Evolutionary conservation across 2,113 vertebrate species (phyloP).

Genomic region (Pituophis catenifer): DNA sequence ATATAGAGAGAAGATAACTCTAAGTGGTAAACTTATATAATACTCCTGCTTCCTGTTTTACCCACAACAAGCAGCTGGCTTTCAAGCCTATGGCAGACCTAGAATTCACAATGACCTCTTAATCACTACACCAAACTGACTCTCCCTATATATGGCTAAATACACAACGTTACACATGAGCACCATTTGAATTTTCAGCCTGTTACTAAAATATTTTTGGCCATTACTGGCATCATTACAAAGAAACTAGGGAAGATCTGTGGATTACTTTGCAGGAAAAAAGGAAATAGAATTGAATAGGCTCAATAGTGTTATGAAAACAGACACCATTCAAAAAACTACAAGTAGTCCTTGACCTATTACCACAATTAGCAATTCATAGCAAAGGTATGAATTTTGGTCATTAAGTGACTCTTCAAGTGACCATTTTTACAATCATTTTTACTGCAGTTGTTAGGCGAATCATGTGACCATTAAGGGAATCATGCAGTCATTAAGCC

Average conservation of each 20-base stretch:
- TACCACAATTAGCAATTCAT: not conserved
- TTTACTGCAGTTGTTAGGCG: not conserved
- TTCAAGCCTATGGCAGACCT: not conserved
- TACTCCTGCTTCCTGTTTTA: not conserved
- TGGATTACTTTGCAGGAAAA: constrained; percentile 16
- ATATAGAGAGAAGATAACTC: not conserved
- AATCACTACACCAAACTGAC: not conserved
- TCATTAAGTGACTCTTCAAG: not conserved
- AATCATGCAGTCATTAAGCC: not conserved
- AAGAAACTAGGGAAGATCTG: constrained; percentile 9
- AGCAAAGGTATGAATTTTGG: not conserved
- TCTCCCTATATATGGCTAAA: not conserved
- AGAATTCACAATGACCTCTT: not conserved
- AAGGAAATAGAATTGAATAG: constrained; percentile 13
- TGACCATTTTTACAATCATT: not conserved
- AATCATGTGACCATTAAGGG: not conserved
- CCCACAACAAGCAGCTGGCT: not conserved
- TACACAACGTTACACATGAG: not conserved
- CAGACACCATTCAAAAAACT: constrained; percentile 27
- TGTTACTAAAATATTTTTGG: not conserved
- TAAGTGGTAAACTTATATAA: not conserved
- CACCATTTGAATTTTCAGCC: not conserved
- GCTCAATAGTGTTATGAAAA: constrained; percentile 45
- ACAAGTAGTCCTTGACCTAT: not conserved
- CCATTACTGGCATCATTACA: not conserved